These are phyloP conservation scores for Poicephalus gulielmi DNA, from an alignment of 2,113 vertebrate species.

Conservation along the genomic window DNA sequence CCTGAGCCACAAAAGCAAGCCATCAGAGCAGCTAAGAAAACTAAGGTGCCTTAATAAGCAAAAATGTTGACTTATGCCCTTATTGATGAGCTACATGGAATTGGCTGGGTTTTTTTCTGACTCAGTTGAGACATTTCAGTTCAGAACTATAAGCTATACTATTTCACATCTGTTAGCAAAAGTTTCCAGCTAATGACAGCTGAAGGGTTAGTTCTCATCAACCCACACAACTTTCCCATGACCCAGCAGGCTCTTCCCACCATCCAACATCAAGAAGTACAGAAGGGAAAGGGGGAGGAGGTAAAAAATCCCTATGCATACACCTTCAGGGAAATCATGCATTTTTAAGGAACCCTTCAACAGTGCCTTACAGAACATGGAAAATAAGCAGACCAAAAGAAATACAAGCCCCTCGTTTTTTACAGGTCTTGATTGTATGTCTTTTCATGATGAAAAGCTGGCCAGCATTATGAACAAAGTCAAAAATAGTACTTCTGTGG, in stretches of 20 bases:
- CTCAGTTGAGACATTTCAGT: not conserved
- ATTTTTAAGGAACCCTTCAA: not conserved
- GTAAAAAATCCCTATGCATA: not conserved
- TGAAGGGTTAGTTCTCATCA: not conserved
- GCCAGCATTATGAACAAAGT: not conserved
- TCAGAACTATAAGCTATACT: not conserved
- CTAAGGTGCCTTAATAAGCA: not conserved
- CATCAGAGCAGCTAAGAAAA: not conserved
- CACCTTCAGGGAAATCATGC: not conserved
- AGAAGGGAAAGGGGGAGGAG: not conserved
- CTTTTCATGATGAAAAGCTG: not conserved
- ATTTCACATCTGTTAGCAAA: not conserved
- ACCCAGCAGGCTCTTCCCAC: not conserved
- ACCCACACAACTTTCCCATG: not conserved
- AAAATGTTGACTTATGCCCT: not conserved
- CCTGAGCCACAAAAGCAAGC: not conserved
- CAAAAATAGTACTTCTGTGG: not conserved
- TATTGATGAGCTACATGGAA: not conserved
- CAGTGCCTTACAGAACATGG: not conserved
- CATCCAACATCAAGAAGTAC: not conserved
- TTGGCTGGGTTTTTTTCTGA: not conserved
- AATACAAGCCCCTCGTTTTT: accelerated
- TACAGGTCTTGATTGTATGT: not conserved
- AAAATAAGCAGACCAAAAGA: not conserved
- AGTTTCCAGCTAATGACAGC: not conserved